phyloP scores from a whole-genome alignment of 2,113 vertebrate species.

The Festucalex cinctus region DNA sequence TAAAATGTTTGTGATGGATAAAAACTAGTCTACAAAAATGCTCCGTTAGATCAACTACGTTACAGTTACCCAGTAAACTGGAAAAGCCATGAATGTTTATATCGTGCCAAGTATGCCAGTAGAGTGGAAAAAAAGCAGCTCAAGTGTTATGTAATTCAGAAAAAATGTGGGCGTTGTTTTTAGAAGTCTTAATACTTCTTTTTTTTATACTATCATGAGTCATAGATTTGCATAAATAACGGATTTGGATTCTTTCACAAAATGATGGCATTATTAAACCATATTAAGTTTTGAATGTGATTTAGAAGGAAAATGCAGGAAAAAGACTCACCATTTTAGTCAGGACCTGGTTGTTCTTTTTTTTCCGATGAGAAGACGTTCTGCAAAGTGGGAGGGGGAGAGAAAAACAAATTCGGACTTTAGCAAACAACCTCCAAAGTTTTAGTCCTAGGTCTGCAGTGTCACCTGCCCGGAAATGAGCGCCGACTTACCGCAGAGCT shows the following conservation, averaged over 20 bases:
- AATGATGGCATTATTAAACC: not conserved
- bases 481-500: constrained; percentile 41
- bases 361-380: constrained; percentile 4
- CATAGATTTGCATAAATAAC: constrained; percentile 61
- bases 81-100: not conserved
- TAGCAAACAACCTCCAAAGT: not conserved
- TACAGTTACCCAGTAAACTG: not conserved
- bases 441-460: not conserved
- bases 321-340: constrained; percentile 60
- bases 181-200: constrained; percentile 3
- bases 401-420: not conserved
- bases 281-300: not conserved
- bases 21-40: not conserved
- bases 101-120: not conserved
- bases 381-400: constrained; percentile 24
- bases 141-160: constrained; percentile 25
- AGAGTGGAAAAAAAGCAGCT: no score
- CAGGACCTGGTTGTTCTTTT: constrained; percentile 5
- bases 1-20: not conserved
- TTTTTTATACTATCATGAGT: constrained; percentile 15
- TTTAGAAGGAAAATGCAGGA: not conserved
- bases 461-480: not conserved
- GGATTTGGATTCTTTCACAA: constrained; percentile 9
- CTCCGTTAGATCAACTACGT: not conserved
- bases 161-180: constrained; percentile 48